These are phyloP conservation scores for Trisateles emortualis DNA, from an alignment of 2,888 invertebrate genomes.

Conservation along the genomic window DNA sequence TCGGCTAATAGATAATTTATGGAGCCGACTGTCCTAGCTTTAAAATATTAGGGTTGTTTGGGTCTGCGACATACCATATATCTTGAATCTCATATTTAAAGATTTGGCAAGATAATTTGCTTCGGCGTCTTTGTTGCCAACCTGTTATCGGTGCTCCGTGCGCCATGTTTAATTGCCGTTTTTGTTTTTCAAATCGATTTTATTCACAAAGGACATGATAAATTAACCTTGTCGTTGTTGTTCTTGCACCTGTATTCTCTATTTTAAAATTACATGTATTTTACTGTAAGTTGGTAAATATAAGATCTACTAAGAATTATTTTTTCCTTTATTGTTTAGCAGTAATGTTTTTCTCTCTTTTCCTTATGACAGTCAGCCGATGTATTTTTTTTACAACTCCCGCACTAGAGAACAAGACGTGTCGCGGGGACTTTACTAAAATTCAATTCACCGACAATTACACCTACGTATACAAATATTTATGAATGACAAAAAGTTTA, in stretches of 20 bases:
- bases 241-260: not conserved
- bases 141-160: conserved; percentile 31
- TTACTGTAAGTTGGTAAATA: too few species aligned
- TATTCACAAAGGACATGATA: conserved; percentile 33
- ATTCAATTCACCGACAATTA: too few species aligned
- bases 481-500: too few species aligned
- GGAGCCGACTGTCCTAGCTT: conserved; percentile 68
- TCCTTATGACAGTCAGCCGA: too few species aligned
- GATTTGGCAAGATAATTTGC: conserved; percentile 73
- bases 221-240: conserved; percentile 18
- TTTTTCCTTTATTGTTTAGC: too few species aligned
- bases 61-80: conserved; percentile 61
- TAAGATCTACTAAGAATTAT: too few species aligned
- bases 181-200: conserved; percentile 39
- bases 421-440: too few species aligned
- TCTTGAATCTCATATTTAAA: conserved; percentile 63
- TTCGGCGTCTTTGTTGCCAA: conserved; percentile 59
- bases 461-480: too few species aligned
- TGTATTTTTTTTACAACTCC: too few species aligned
- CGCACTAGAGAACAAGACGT: too few species aligned
- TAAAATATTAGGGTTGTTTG: conserved; percentile 83
- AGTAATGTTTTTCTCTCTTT: too few species aligned
- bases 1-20: conserved; percentile 85
- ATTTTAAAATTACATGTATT: too few species aligned
- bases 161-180: conserved; percentile 40